Conservation (phyloP, 1,140 invertebrate genomes). For the Scaptomyza montana region DNA sequence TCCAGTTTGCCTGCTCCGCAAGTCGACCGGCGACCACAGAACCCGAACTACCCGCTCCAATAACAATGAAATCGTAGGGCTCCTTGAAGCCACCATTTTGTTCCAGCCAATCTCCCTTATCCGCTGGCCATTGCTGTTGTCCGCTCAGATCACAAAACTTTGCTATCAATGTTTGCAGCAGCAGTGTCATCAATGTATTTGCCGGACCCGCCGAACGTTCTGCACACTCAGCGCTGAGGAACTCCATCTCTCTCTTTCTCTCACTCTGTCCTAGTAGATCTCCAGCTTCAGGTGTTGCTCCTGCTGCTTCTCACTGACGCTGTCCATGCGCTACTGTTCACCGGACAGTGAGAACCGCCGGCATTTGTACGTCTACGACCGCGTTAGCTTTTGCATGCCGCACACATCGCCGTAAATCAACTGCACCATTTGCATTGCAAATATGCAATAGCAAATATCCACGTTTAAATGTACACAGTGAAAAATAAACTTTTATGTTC, state of each 20-base stretch:
- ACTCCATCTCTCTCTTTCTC: constrained; percentile 58
- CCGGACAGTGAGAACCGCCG: constrained; percentile 9
- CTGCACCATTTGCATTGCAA: constrained; percentile 56
- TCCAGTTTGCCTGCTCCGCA: constrained; percentile 69
- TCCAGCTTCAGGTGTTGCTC: not conserved
- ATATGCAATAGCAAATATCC: constrained; percentile 3
- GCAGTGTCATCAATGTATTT: constrained; percentile 84
- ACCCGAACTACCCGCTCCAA: constrained; percentile 86
- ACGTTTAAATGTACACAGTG: not conserved
- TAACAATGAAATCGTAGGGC: constrained; percentile 85
- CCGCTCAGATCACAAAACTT: constrained; percentile 86
- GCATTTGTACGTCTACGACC: constrained; percentile 38
- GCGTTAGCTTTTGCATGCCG: constrained; percentile 38
- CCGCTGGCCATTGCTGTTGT: constrained; percentile 85
- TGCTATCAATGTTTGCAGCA: constrained; percentile 85
- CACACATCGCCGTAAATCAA: constrained; percentile 45
- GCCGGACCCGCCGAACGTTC: constrained; percentile 83
- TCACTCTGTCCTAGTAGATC: no score
- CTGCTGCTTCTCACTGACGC: constrained; percentile 13
- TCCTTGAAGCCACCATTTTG: constrained; percentile 42
- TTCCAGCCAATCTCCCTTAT: constrained; percentile 85
- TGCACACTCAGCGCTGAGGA: constrained; percentile 75
- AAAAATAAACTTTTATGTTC: not conserved
- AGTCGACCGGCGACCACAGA: constrained; percentile 84
- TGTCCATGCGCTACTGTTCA: constrained; percentile 44